These are phyloP conservation scores for Rachycentron canadum DNA, from an alignment of 2,797 vertebrate genomes.

Conservation along the genomic window DNA sequence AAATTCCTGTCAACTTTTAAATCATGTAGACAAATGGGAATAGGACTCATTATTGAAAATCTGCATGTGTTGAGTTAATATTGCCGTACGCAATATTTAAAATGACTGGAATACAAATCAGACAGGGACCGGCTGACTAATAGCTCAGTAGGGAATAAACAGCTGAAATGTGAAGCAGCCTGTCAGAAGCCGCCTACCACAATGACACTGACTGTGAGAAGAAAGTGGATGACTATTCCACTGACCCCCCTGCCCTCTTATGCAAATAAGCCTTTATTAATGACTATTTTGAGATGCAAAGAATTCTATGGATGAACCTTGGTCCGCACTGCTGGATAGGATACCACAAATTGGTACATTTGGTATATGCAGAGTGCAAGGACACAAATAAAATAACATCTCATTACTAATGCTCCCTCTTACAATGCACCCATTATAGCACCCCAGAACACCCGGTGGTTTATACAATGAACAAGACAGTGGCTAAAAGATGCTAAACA, in stretches of 20 bases:
- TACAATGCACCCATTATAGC: no score
- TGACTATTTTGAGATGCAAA: slow-evolving; percentile 53
- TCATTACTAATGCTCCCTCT: not conserved
- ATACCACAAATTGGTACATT: slow-evolving; percentile 7
- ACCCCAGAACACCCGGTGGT: no score
- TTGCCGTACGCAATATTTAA: slow-evolving; percentile 24
- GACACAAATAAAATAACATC: not conserved
- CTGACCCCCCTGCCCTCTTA: slow-evolving; percentile 49
- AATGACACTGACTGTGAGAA: slow-evolving; percentile 44
- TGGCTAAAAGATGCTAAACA: no score
- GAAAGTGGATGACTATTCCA: slow-evolving; percentile 13
- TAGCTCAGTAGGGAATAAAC: slow-evolving; percentile 42
- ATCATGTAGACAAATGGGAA: slow-evolving; percentile 50
- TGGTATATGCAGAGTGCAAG: not conserved
- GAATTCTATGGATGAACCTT: slow-evolving; percentile 38
- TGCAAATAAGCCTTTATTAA: slow-evolving; percentile 71
- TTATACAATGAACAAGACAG: not conserved
- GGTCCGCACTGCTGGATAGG: not conserved
- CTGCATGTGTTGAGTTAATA: slow-evolving; percentile 43
- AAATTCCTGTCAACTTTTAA: slow-evolving; percentile 56
- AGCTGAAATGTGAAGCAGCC: slow-evolving; percentile 49
- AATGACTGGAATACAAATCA: slow-evolving; percentile 73
- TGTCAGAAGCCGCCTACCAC: slow-evolving; percentile 26
- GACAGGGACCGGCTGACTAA: slow-evolving; percentile 36
- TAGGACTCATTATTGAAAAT: slow-evolving; percentile 58